Base-by-base conservation (phyloP, 1,140 invertebrate species). In the Brevipalpus yothersi region DNA sequence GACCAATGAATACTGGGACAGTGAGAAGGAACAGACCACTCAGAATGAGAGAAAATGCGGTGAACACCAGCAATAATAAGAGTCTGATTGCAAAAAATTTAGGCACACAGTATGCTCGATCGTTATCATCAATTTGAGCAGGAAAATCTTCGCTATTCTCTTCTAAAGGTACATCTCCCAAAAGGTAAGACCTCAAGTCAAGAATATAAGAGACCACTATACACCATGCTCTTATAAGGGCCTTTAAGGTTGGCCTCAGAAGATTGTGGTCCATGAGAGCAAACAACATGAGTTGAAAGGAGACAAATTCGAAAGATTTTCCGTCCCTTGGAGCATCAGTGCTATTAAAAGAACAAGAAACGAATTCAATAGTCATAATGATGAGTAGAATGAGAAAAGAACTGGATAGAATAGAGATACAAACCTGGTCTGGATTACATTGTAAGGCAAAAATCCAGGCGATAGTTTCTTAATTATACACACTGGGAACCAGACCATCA, bases 401-500 rank as follows among this genome's bases (percentile, higher is more conserved):
- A 31, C 2, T 2, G 5, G 42, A 11, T n/a, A n/a, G 13, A 51
- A 53, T 41, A 31, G 31, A 31, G 13, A 62, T 42, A 49, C 17
- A 41, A 11, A 65, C 65, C 67, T 69, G 77, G 77, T 75, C 77
- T 40, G 76, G 74, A 41, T 82, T 1, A 97, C 81, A 45, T 88
- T 84, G 68, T 96, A 98, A 0, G 94, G 94, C 63, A 98, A 73
- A 72, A 96, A 94, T 17, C 79, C 80, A 0, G 90, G 89, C 69
- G 83, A 79, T 0, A 82, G 68, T 64, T 79, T 78, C 66, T 86
- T 80, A n/a, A 97, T 78, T 1, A 95, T 80, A 51, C 83, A 75
- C 4, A 95, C 82, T 0, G 94, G 94, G 49, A 96, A 68, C 86
- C 90, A 97, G 17, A 98, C 75, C 84, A 96, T 93, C 0, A 98